Percentiles rank a stretch among this genome's conserved stretches.
phyloP scores from a whole-genome alignment of 1,140 invertebrate species.

The Eriocheir sinensis region DNA sequence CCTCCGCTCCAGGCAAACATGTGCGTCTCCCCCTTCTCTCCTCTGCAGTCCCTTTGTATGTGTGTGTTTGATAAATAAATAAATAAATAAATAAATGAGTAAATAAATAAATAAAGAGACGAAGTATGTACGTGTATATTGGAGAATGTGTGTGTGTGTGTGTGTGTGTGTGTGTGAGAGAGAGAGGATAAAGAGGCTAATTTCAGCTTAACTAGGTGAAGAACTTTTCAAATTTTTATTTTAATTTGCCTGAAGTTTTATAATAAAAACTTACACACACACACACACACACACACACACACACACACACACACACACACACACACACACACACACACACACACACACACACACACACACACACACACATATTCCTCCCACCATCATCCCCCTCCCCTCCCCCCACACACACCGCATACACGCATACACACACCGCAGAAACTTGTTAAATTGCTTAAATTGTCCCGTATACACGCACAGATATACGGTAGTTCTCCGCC shows the following conservation, averaged over 20 bases:
- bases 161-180: not conserved
- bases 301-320: conserved; percentile 47
- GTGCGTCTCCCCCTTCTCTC: not conserved
- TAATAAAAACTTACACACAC: not conserved
- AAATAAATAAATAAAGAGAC: not conserved
- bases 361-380: too few relatives aligned
- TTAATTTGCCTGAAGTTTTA: too few relatives aligned
- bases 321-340: conserved; percentile 38
- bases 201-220: too few relatives aligned
- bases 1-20: conserved; percentile 30
- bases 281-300: conserved; percentile 31
- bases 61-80: conserved; percentile 52
- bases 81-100: conserved; percentile 49
- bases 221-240: too few relatives aligned
- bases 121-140: not conserved
- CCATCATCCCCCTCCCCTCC: too few relatives aligned
- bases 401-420: conserved; percentile 27
- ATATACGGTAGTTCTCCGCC: conserved; percentile 1
- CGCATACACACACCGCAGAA: not conserved
- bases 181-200: not conserved
- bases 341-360: conserved; percentile 52
- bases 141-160: not conserved
- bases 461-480: too few relatives aligned
- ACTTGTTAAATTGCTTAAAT: conserved; percentile 15
- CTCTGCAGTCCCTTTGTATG: not conserved